phyloP scores from a whole-genome alignment of 2,888 invertebrate species.

The Calliopum simillimum region DNA sequence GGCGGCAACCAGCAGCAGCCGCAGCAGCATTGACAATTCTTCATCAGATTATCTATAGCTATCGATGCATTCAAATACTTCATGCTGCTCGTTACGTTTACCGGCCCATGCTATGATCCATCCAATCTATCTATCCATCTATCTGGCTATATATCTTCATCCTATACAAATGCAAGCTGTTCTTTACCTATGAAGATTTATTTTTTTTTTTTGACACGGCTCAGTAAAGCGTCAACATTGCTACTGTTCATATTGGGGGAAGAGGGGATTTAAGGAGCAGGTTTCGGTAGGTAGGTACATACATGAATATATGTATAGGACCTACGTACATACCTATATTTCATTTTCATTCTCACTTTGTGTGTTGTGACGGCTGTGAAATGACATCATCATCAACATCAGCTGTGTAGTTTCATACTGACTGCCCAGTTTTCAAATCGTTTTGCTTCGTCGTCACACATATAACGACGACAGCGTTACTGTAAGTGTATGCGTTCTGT shows the following conservation, averaged over 20 bases:
- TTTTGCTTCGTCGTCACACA: not conserved
- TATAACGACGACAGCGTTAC: too few relatives aligned
- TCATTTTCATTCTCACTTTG: constrained; percentile 11
- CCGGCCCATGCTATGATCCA: constrained; percentile 1
- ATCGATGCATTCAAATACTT: constrained; percentile 23
- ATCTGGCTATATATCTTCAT: not conserved
- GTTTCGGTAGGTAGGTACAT: not conserved
- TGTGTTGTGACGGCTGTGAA: constrained; percentile 20
- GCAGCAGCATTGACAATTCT: constrained; percentile 29
- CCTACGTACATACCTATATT: too few relatives aligned
- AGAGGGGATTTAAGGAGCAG: not conserved
- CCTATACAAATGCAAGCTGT: too few relatives aligned
- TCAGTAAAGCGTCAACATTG: not conserved
- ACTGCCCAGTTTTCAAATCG: not conserved
- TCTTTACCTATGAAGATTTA: too few relatives aligned
- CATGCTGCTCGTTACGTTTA: constrained; percentile 2
- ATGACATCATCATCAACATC: constrained; percentile 26
- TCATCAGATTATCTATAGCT: constrained; percentile 29
- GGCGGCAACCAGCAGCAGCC: too few relatives aligned
- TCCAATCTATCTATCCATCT: constrained; percentile 5
- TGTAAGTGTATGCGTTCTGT: not conserved
- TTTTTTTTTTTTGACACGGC: too few relatives aligned
- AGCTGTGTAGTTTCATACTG: constrained; percentile 14
- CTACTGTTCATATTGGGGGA: not conserved
- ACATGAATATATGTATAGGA: too few relatives aligned